phyloP scores from a whole-genome alignment of 2,113 vertebrate genomes.

The Bucco capensis region DNA sequence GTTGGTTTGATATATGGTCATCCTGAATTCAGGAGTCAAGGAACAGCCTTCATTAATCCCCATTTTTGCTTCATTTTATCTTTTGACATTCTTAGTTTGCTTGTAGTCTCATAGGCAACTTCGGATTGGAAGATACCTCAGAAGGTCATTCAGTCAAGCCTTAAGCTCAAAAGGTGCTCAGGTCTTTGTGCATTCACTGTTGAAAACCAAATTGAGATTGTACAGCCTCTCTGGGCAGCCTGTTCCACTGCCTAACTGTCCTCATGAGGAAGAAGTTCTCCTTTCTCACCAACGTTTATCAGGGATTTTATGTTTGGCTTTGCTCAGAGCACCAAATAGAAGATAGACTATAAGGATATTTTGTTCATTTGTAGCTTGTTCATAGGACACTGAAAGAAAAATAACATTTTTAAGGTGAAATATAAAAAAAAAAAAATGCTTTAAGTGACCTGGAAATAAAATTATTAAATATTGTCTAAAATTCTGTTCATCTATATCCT shows the following conservation, averaged over 20 bases:
- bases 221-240: not conserved
- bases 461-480: not conserved
- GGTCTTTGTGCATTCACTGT: not conserved
- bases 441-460: not conserved
- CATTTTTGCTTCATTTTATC: not conserved
- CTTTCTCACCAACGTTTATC: not conserved
- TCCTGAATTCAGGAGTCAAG: not conserved
- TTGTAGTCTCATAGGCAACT: not conserved
- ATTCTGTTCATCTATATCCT: not conserved
- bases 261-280: not conserved
- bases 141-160: not conserved
- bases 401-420: not conserved
- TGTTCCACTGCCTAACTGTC: not conserved
- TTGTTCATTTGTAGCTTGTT: not conserved
- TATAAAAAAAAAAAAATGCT: not conserved
- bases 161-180: not conserved
- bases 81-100: not conserved
- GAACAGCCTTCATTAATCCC: not conserved
- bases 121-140: not conserved
- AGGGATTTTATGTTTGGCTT: not conserved
- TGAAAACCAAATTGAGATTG: not conserved
- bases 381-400: not conserved
- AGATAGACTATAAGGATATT: not conserved
- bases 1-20: not conserved
- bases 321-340: not conserved